Evolutionary conservation across 1,140 invertebrate genomes (phyloP).

Genomic region (Pseudomyrmex pallidus): DNA sequence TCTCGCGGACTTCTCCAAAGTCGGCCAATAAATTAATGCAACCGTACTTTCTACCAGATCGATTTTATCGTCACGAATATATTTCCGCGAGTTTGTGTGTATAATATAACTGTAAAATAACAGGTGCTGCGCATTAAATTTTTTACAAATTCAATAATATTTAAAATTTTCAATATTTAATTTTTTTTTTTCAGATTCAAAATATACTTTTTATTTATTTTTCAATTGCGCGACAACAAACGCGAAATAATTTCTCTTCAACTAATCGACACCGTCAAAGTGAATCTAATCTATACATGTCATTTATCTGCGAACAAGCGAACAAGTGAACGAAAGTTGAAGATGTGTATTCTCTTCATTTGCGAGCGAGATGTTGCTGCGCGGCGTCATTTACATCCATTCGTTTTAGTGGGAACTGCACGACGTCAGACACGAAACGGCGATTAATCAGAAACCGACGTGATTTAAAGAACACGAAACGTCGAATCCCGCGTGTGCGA

Average conservation of each 20-base stretch:
- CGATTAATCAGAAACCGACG: conserved; percentile 52
- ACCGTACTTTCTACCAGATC: not conserved
- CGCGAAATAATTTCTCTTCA: not conserved
- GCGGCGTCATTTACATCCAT: conserved; percentile 30
- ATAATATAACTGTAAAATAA: too few relatives aligned
- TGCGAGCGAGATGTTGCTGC: not conserved
- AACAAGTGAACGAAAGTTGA: not conserved
- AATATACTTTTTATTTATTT: too few relatives aligned
- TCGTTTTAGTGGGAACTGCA: conserved; percentile 40
- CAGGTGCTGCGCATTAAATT: too few relatives aligned
- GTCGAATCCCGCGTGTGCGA: not conserved
- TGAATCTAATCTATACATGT: not conserved
- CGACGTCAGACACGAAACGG: conserved; percentile 47
- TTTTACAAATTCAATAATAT: too few relatives aligned
- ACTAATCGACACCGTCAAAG: not conserved
- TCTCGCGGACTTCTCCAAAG: not conserved
- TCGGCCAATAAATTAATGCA: conserved; percentile 31
- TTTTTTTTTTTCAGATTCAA: too few relatives aligned
- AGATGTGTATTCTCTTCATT: not conserved
- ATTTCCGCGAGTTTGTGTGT: not conserved
- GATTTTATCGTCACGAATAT: not conserved
- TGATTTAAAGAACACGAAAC: conserved; percentile 35
- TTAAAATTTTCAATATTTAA: too few relatives aligned
- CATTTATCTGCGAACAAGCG: not conserved
- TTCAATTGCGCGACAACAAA: not conserved